Conservation (phyloP, 2,888 invertebrate species). For the Balanococcus diminutus region DNA sequence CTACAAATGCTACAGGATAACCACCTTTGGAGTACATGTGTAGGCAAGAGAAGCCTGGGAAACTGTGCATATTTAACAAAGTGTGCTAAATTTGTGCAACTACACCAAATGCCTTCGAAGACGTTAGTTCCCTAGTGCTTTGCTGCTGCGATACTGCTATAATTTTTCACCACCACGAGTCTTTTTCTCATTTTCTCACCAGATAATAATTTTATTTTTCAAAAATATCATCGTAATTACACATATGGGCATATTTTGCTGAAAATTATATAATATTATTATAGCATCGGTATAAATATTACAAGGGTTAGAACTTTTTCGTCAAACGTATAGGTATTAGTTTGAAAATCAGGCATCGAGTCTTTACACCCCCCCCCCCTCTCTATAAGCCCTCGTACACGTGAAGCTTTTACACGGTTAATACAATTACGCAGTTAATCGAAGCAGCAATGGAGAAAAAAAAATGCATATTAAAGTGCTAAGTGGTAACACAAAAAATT, state of each 20-base stretch:
- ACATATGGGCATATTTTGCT: background rate
- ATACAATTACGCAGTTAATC: conserved; percentile 11
- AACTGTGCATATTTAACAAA: conserved; percentile 71
- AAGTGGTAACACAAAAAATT: conserved; percentile 19
- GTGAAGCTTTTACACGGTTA: background rate
- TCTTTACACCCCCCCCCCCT: background rate
- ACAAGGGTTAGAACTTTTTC: background rate
- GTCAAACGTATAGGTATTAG: no score
- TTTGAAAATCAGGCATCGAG: background rate
- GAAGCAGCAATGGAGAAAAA: background rate
- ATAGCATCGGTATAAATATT: background rate
- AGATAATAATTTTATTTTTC: background rate
- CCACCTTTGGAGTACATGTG: conserved; percentile 91
- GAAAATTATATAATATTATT: background rate
- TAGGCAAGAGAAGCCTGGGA: conserved; percentile 97
- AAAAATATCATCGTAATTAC: background rate
- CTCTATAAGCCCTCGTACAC: no score
- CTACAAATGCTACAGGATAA: conserved; percentile 96
- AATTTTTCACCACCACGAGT: background rate
- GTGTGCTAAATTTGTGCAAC: conserved; percentile 53
- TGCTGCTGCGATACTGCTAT: conserved; percentile 47
- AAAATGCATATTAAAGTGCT: conserved; percentile 27
- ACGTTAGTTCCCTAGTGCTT: conserved; percentile 24
- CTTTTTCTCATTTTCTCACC: background rate
- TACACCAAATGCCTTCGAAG: conserved; percentile 47